Percentiles rank a stretch among this genome's conserved stretches.
Conservation (phyloP, 2,888 invertebrate species). For the Anaspis maculata region DNA sequence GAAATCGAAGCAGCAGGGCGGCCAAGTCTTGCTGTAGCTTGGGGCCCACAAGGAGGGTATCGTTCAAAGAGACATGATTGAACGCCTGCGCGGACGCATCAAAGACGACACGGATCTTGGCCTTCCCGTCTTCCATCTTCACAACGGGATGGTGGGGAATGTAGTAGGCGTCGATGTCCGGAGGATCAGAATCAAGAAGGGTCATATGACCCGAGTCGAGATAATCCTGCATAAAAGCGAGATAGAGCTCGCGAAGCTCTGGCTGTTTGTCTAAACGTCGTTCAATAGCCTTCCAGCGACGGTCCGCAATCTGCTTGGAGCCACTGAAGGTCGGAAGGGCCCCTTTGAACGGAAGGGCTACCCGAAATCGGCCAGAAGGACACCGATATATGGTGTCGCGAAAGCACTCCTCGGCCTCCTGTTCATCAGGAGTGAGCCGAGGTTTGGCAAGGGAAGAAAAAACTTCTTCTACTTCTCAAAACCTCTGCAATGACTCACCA, state of each 20-base stretch:
- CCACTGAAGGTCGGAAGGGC: background rate
- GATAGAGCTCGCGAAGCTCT: background rate
- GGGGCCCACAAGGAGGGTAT: constrained; percentile 7
- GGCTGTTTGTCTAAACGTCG: background rate
- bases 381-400: background rate
- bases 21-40: constrained; percentile 11
- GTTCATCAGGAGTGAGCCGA: background rate
- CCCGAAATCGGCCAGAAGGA: constrained; percentile 1
- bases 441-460: background rate
- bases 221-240: constrained; percentile 12
- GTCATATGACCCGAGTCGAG: constrained; percentile 9
- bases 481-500: background rate
- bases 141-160: constrained; percentile 13
- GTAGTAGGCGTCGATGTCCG: constrained; percentile 3
- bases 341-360: constrained; percentile 1
- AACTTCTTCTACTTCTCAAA: constrained; percentile 1
- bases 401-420: background rate
- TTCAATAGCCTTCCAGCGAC: background rate
- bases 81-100: constrained; percentile 5
- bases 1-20: constrained; percentile 7
- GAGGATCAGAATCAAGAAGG: background rate
- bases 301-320: background rate
- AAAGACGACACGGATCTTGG: constrained; percentile 10
- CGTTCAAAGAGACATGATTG: constrained; percentile 7
- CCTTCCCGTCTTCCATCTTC: background rate